A percentile compares a stretch with the other conserved stretches of the same genome.
phyloP scores from a whole-genome alignment of 92 coral and sea anemone species.

The Palythoa caribaeorum region DNA sequence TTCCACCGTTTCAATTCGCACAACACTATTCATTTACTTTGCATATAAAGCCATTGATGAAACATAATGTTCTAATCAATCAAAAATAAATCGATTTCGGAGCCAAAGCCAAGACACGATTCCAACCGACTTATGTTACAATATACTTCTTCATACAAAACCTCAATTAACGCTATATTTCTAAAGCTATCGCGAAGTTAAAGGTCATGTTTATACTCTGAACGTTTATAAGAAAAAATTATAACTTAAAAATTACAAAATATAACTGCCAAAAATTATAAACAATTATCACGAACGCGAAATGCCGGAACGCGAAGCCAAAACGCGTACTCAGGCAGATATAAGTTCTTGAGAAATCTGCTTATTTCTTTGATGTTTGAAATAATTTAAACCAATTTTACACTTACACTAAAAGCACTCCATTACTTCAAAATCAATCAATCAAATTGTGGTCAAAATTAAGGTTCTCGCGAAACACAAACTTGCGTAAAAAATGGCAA shows the following conservation, averaged over 20 bases:
- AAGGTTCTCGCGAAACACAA: neutral
- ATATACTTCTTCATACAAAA: neutral
- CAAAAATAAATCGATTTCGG: neutral
- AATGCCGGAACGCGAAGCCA: neutral
- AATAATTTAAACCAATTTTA: neutral
- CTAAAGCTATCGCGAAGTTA: neutral
- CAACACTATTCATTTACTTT: neutral
- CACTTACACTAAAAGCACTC: neutral
- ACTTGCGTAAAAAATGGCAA: neutral
- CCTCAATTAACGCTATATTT: neutral
- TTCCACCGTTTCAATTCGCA: neutral
- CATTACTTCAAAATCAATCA: neutral
- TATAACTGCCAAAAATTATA: neutral
- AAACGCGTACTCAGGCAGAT: neutral
- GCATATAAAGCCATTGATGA: neutral
- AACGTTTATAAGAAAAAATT: too few relatives aligned
- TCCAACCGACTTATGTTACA: neutral
- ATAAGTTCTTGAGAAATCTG: neutral
- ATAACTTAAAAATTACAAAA: too few relatives aligned
- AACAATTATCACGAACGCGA: neutral
- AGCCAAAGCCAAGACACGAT: neutral
- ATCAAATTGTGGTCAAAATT: slow-evolving; percentile 3
- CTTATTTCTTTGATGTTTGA: neutral
- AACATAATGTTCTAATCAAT: neutral
- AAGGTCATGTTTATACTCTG: too few relatives aligned